Evolutionary conservation across 1,140 invertebrate species (phyloP).

Genomic region (Rhyzopertha dominica): DNA sequence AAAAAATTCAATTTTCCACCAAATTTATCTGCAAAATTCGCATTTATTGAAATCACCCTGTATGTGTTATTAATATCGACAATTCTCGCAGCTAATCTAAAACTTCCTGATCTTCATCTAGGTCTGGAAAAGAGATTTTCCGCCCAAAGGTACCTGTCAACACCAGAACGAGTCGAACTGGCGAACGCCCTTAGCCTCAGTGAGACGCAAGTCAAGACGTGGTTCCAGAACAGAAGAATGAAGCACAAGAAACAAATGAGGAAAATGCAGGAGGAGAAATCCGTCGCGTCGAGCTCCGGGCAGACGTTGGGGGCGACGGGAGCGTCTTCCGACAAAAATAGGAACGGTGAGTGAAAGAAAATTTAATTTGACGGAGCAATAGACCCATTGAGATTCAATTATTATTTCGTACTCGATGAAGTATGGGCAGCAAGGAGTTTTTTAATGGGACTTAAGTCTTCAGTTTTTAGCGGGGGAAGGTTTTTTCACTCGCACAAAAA

Average conservation of each 20-base stretch:
- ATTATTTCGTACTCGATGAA: too few relatives aligned
- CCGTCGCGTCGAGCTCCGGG: constrained; percentile 15
- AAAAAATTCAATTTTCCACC: too few relatives aligned
- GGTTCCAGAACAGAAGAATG: constrained; percentile 97
- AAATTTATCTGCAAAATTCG: constrained; percentile 9
- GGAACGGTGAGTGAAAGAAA: not conserved
- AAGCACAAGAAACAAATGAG: constrained; percentile 95
- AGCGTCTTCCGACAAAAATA: not conserved
- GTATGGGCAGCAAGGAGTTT: too few relatives aligned
- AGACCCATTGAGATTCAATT: not conserved
- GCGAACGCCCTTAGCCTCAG: constrained; percentile 87
- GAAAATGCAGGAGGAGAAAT: constrained; percentile 57
- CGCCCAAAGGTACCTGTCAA: constrained; percentile 92
- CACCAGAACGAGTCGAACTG: constrained; percentile 92
- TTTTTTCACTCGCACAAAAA: too few relatives aligned
- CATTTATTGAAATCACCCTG: not conserved
- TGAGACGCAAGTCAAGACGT: constrained; percentile 97
- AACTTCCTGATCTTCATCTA: constrained; percentile 24
- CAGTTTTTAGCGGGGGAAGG: too few relatives aligned
- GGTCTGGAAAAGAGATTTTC: constrained; percentile 95
- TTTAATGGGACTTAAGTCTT: too few relatives aligned
- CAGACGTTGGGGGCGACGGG: constrained; percentile 11
- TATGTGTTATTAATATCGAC: not conserved
- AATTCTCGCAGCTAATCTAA: not conserved
- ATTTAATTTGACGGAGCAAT: not conserved